Conservation (phyloP, 2,113 vertebrate genomes). For the Oceanites oceanicus region DNA sequence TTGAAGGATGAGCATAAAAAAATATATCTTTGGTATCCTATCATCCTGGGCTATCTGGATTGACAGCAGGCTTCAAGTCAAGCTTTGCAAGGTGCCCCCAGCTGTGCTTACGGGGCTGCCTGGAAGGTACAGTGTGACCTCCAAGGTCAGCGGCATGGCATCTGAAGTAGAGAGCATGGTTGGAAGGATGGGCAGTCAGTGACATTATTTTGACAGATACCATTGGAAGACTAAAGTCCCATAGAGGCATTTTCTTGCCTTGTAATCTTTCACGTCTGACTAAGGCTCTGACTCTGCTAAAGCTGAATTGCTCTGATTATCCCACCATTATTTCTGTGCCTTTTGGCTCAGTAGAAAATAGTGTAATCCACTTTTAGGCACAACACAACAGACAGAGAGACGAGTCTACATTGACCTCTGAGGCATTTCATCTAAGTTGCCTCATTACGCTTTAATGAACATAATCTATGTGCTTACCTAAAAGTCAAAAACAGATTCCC, state of each 20-base stretch:
- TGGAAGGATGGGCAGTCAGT: background rate
- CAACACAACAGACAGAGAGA: background rate
- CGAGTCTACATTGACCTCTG: background rate
- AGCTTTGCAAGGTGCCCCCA: background rate
- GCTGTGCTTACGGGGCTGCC: background rate
- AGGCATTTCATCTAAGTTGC: background rate
- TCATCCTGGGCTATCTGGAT: background rate
- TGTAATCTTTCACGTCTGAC: background rate
- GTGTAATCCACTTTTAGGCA: background rate
- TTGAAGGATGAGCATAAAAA: background rate
- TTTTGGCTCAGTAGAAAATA: background rate
- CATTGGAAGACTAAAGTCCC: background rate
- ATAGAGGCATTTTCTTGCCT: background rate
- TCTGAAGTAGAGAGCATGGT: background rate
- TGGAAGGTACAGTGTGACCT: background rate
- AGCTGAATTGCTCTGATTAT: background rate
- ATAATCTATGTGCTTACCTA: background rate
- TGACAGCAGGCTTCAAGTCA: background rate
- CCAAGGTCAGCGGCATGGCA: accelerated
- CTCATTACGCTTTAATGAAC: background rate
- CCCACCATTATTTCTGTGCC: background rate
- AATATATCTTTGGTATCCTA: background rate
- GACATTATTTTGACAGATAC: background rate
- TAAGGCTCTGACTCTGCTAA: background rate
- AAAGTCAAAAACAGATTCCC: background rate